phyloP scores from a whole-genome alignment of 2,888 invertebrate species.

The Eulithis testata region DNA sequence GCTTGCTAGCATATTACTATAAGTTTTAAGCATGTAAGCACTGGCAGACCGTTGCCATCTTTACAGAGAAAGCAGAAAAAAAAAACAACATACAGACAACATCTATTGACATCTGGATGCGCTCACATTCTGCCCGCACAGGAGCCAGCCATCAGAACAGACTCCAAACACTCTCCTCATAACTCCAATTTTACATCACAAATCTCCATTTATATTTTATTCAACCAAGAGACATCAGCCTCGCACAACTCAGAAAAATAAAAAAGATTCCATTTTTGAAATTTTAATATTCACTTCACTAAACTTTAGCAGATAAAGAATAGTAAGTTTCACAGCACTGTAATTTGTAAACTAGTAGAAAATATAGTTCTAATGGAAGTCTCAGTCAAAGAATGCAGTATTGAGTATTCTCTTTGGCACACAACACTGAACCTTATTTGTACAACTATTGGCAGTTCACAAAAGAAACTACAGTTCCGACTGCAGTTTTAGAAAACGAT shows the following conservation, averaged over 20 bases:
- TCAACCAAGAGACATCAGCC: constrained; percentile 2
- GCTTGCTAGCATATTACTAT: neutral
- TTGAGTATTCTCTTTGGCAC: constrained; percentile 55
- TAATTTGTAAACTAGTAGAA: neutral
- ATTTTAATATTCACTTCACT: neutral
- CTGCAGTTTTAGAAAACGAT: constrained; percentile 39
- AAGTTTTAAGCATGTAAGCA: neutral
- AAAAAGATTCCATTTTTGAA: constrained; percentile 22
- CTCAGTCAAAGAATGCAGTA: constrained; percentile 12
- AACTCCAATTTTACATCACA: constrained; percentile 49
- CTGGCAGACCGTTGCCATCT: constrained; percentile 5
- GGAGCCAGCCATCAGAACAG: constrained; percentile 81
- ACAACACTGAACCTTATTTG: constrained; percentile 52
- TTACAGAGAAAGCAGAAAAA: constrained; percentile 42
- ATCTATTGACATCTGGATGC: constrained; percentile 68
- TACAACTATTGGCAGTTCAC: constrained; percentile 54
- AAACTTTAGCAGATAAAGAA: constrained; percentile 14
- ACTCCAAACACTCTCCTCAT: constrained; percentile 84
- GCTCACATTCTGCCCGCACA: constrained; percentile 83
- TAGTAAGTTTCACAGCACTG: constrained; percentile 11
- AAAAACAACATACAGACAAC: constrained; percentile 80
- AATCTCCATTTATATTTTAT: constrained; percentile 55
- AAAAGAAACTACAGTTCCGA: constrained; percentile 47
- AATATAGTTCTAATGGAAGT: constrained; percentile 24
- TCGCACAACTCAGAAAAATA: constrained; percentile 12